Percentiles rank a stretch among this genome's conserved stretches.
Conservation (phyloP, 1,140 invertebrate species). For the Sycophila sp. region DNA sequence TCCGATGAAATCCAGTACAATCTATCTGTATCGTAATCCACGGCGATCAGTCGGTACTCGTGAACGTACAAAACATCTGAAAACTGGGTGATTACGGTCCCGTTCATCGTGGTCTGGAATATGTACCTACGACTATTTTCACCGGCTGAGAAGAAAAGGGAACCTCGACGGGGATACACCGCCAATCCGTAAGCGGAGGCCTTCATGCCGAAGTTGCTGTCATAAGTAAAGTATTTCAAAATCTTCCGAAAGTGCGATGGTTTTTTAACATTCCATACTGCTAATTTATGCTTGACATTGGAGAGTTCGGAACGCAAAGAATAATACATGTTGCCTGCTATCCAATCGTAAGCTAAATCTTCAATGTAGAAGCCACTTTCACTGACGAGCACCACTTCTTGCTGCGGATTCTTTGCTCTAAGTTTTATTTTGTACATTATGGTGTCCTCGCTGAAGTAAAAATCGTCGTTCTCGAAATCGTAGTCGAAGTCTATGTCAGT, state of each 20-base stretch:
- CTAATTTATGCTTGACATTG: not conserved
- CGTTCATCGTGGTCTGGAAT: not conserved
- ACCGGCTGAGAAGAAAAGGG: not conserved
- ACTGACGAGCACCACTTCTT: not conserved
- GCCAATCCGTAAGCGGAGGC: not conserved
- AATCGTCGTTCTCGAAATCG: not conserved
- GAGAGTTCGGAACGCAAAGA: not conserved
- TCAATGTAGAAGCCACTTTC: not conserved
- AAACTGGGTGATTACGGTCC: not conserved
- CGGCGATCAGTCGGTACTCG: not conserved
- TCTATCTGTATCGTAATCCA: not conserved
- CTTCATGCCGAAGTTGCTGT: not conserved
- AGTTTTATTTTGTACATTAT: not conserved
- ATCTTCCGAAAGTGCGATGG: not conserved
- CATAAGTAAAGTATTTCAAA: not conserved
- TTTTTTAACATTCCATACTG: not conserved
- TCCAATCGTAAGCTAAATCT: not conserved
- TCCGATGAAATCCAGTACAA: not conserved
- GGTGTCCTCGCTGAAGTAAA: not conserved
- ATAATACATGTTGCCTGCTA: not conserved
- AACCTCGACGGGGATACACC: not conserved
- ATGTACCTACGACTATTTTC: not conserved
- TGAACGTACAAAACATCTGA: not conserved
- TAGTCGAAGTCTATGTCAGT: not conserved
- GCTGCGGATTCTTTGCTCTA: not conserved